Base-by-base conservation (phyloP, 2,888 invertebrate genomes). In the Pristionchus arcanus region DNA sequence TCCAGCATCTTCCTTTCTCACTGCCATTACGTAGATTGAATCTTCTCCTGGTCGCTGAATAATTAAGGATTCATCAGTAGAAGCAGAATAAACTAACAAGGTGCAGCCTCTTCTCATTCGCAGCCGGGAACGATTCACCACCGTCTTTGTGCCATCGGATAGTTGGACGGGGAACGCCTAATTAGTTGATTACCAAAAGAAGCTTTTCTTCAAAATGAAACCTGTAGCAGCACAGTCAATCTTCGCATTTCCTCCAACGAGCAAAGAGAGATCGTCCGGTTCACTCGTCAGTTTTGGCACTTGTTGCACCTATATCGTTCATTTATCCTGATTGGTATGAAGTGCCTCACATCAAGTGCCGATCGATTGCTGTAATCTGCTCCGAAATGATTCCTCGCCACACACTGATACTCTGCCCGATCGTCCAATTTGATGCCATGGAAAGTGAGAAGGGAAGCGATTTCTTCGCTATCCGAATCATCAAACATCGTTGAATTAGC, bases 141-240 rank as follows among this genome's bases (percentile, higher is more conserved):
- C 91, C 90, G 87, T 91, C 92, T 68, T 92, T 92, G 25, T 92
- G 91, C 93, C 93, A 93, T 68, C 91, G 90, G 31, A 93, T 87
- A 55, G 90, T 88, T 0, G 93, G 92, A 25, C 90, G 59, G 0
- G 93, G 93, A 16, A 90, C 85, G 5, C 92, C 91, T 89, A 31
- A 85, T 28, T 1, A 19, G 16, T 55, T 34, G 34, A 66, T n/a
- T 2, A 84, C 19, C 11, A 84, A 55, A 28, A 28, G 55, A 25
- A n/a, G 25, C 2, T 34, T 74, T n/a, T n/a, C n/a, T n/a, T 15
- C 16, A 31, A 21, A 55, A 42, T 49, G 31, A 49, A 37, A 91
- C 92, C 93, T 49, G 89, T 88, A 7, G 92, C 92, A 19, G 92
- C 91, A 87, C 93, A 93, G 21, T 90, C 85, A 21, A 93, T 91